phyloP scores from a whole-genome alignment of 2,888 invertebrate genomes.

The Camptogramma bilineatum region DNA sequence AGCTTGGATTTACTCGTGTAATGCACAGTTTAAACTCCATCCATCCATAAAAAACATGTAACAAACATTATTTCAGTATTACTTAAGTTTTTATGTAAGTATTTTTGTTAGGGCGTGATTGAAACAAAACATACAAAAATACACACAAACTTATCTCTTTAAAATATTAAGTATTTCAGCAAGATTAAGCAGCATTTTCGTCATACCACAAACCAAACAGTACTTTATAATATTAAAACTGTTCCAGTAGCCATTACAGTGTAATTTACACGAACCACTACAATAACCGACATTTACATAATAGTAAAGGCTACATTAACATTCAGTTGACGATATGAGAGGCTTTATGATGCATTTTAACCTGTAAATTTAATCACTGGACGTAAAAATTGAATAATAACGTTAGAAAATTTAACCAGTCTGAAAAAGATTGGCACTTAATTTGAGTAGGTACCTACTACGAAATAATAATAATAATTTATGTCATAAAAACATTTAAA shows the following conservation, averaged over 20 bases:
- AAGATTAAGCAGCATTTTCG: background rate
- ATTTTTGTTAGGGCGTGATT: too few relatives aligned
- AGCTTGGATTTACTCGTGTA: too few relatives aligned
- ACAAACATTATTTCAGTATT: too few relatives aligned
- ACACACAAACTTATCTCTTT: background rate
- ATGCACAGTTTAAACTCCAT: too few relatives aligned
- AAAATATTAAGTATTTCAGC: background rate
- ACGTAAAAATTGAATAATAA: conserved; percentile 1
- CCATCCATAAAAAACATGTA: too few relatives aligned
- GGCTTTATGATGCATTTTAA: conserved; percentile 37
- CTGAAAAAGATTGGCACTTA: background rate
- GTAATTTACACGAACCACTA: conserved; percentile 43
- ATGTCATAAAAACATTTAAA: too few relatives aligned
- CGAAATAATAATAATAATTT: too few relatives aligned
- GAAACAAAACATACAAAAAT: too few relatives aligned
- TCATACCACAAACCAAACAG: background rate
- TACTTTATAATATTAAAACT: conserved; percentile 14
- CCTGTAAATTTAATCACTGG: conserved; percentile 1
- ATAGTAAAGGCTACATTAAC: conserved; percentile 43
- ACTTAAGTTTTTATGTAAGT: too few relatives aligned
- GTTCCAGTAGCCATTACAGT: conserved; percentile 29
- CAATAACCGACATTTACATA: conserved; percentile 44
- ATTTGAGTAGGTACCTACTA: too few relatives aligned
- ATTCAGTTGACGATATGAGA: conserved; percentile 35
- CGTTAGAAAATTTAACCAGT: background rate